Conservation (phyloP, 30 jellyfish, hydroid and myxozoan species). For the Chironex yamaguchii region DNA sequence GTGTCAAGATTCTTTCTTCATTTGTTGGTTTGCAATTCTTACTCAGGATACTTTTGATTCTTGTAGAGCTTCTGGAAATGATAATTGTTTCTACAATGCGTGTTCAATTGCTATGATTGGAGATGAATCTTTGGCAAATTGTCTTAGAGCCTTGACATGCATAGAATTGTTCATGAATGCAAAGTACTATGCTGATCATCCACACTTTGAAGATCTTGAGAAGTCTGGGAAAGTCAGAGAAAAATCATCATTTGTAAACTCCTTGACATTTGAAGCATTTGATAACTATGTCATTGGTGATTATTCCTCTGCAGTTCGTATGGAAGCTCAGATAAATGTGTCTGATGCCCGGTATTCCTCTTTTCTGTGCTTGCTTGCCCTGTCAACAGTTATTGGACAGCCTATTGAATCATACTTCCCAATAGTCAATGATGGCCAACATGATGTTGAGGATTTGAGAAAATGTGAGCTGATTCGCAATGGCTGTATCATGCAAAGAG, state of each 20-base stretch:
- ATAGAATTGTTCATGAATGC: slow-evolving; percentile 18
- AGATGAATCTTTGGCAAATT: no score
- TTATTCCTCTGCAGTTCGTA: not conserved
- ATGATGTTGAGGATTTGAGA: no score
- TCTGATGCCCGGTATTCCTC: slow-evolving; percentile 28
- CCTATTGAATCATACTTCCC: slow-evolving; percentile 53
- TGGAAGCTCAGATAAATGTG: slow-evolving; percentile 37
- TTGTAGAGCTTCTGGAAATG: slow-evolving; percentile 45
- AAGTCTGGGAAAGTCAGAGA: no score
- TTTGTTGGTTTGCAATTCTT: no score
- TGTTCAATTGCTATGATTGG: slow-evolving; percentile 54
- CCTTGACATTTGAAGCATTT: slow-evolving; percentile 18
- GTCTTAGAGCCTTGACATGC: slow-evolving; percentile 22
- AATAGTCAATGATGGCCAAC: not conserved
- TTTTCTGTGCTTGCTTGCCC: slow-evolving; percentile 41
- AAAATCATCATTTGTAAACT: slow-evolving; percentile 4
- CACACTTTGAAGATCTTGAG: slow-evolving; percentile 5
- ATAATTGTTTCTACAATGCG: slow-evolving; percentile 40
- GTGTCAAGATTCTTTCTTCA: no score
- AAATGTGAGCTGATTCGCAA: slow-evolving; percentile 12
- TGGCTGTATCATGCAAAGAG: slow-evolving; percentile 12
- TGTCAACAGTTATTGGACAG: slow-evolving; percentile 36
- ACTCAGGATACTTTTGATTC: no score
- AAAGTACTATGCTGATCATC: slow-evolving; percentile 28
- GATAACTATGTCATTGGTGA: not conserved